These are phyloP conservation scores for Sinocyclocheilus anophthalmus DNA, from an alignment of 2,113 vertebrate genomes.

Conservation along the genomic window DNA sequence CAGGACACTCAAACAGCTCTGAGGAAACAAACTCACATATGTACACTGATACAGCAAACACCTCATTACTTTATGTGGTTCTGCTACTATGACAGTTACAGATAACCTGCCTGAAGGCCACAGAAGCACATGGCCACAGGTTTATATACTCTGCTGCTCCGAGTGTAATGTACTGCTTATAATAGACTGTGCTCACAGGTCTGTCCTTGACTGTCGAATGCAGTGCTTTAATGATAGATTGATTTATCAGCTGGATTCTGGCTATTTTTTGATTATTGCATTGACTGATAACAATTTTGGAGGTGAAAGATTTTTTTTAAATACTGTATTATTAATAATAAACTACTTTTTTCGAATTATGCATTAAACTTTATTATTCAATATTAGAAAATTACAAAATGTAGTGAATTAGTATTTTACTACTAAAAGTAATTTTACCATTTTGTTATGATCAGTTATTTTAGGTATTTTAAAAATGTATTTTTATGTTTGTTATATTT, in stretches of 20 bases:
- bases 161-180: background rate
- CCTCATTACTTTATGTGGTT: background rate
- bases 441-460: background rate
- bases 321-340: background rate
- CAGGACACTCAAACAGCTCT: background rate
- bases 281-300: background rate
- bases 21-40: conserved; percentile 2
- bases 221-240: background rate
- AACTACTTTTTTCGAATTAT: background rate
- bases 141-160: conserved; percentile 1
- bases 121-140: background rate
- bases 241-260: background rate
- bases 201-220: background rate
- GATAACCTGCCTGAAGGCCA: background rate
- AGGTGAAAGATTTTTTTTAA: background rate
- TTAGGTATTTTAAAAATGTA: background rate
- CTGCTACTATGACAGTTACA: conserved; percentile 5
- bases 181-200: background rate
- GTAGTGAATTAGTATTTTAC: background rate
- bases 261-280: background rate
- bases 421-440: background rate
- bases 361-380: too few relatives aligned
- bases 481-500: background rate
- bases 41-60: conserved; percentile 17
- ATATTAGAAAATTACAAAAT: background rate